Percentiles rank a stretch among this genome's conserved stretches.
These are phyloP conservation scores for Thymelicus lineola DNA, from an alignment of 2,888 invertebrate species.

Conservation along the genomic window DNA sequence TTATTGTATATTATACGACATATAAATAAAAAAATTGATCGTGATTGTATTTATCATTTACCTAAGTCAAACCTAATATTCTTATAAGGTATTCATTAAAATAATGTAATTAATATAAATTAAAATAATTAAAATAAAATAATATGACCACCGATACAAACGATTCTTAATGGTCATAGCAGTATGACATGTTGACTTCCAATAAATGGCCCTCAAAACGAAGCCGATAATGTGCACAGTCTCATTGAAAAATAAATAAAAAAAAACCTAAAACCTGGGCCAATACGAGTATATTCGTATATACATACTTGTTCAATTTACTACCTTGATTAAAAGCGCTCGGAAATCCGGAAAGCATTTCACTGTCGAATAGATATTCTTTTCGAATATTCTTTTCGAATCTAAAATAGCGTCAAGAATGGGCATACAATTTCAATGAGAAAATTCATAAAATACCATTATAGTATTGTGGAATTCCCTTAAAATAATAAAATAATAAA, in stretches of 20 bases:
- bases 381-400: slow-evolving; percentile 43
- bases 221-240: slow-evolving; percentile 24
- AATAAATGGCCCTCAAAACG: slow-evolving; percentile 14
- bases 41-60: no score
- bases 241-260: slow-evolving; percentile 42
- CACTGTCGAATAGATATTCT: slow-evolving; percentile 42
- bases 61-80: no score
- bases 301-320: slow-evolving; percentile 39
- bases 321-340: slow-evolving; percentile 43
- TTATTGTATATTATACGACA: no score
- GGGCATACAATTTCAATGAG: slow-evolving; percentile 38
- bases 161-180: no score
- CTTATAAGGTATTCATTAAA: no score
- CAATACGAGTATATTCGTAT: no score
- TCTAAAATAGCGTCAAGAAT: slow-evolving; percentile 42
- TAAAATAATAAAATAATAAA: slow-evolving; percentile 31
- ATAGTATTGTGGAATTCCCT: slow-evolving; percentile 27
- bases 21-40: no score
- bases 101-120: no score
- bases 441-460: slow-evolving; percentile 10
- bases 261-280: slow-evolving; percentile 33
- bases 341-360: slow-evolving; percentile 45
- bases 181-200: no score
- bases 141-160: no score
- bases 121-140: no score